Evolutionary conservation across 2,113 vertebrate genomes (phyloP).

Genomic region (Chionis minor): DNA sequence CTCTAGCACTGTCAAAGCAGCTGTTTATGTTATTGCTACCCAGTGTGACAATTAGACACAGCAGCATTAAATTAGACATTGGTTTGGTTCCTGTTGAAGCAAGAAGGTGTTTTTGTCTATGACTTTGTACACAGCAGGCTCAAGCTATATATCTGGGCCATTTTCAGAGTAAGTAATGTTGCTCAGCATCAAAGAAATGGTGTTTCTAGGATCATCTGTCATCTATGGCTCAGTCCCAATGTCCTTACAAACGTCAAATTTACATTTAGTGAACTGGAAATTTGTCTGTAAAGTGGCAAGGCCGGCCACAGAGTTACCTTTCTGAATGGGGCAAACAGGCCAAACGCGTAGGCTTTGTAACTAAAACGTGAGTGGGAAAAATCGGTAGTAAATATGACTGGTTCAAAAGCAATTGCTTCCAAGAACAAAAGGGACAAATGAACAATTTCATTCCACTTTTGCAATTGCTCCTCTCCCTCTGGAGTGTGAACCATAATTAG

Average conservation of each 20-base stretch:
- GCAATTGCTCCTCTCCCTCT: slow-evolving; percentile 27
- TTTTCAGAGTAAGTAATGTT: background rate
- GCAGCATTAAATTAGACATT: background rate
- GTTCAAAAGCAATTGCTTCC: slow-evolving; percentile 39
- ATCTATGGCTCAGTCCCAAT: background rate
- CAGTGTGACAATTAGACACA: background rate
- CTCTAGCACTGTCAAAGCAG: slow-evolving; percentile 14
- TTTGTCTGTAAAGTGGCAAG: background rate
- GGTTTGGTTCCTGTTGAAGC: background rate
- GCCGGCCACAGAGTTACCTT: background rate
- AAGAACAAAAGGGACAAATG: slow-evolving; percentile 48
- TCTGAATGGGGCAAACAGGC: background rate
- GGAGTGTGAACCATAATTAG: slow-evolving; percentile 42
- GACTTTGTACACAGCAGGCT: background rate
- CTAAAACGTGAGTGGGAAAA: slow-evolving; percentile 5
- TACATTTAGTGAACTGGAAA: background rate
- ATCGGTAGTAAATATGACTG: background rate
- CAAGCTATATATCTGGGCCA: background rate
- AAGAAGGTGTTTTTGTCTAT: background rate
- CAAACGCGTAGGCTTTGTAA: background rate
- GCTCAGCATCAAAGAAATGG: background rate
- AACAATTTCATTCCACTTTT: slow-evolving; percentile 42
- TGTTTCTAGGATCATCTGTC: background rate
- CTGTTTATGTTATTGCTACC: background rate
- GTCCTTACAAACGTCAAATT: background rate